A percentile compares a stretch with the other conserved stretches of the same genome.
Conservation (phyloP, 2,113 vertebrate species). For the Pelobates fuscus region DNA sequence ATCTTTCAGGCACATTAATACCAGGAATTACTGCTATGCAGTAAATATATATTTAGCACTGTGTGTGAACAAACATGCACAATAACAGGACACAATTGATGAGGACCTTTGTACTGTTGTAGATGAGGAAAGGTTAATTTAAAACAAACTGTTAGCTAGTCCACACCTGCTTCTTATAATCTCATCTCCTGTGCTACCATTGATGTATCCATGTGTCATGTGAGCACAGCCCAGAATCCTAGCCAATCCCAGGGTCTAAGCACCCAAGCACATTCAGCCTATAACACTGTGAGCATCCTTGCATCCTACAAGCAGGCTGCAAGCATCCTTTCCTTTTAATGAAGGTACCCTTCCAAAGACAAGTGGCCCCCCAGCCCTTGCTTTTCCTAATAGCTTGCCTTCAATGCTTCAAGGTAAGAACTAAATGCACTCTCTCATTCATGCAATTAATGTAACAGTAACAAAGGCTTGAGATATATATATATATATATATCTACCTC, state of each 20-base stretch:
- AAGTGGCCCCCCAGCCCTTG: background rate
- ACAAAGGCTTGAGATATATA: background rate
- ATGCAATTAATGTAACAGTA: background rate
- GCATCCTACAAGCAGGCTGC: slow-evolving; percentile 6
- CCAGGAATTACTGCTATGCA: no score
- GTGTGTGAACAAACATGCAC: no score
- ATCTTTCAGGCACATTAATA: no score
- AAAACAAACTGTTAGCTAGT: background rate
- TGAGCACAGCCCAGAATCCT: slow-evolving; percentile 14
- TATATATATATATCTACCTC: background rate
- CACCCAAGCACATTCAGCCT: background rate
- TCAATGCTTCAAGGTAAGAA: slow-evolving; percentile 10
- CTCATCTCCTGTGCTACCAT: background rate
- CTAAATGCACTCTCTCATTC: background rate
- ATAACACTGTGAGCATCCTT: background rate
- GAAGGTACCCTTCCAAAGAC: slow-evolving; percentile 9
- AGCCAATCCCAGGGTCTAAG: slow-evolving; percentile 17
- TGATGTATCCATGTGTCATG: background rate
- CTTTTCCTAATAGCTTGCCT: background rate
- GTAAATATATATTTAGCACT: no score
- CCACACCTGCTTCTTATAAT: background rate
- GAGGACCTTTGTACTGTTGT: no score
- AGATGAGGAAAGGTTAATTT: no score
- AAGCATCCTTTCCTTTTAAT: background rate
- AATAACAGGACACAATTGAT: no score